Evolutionary conservation across 2,888 invertebrate genomes (phyloP).

Genomic region (Andrena bicolor): DNA sequence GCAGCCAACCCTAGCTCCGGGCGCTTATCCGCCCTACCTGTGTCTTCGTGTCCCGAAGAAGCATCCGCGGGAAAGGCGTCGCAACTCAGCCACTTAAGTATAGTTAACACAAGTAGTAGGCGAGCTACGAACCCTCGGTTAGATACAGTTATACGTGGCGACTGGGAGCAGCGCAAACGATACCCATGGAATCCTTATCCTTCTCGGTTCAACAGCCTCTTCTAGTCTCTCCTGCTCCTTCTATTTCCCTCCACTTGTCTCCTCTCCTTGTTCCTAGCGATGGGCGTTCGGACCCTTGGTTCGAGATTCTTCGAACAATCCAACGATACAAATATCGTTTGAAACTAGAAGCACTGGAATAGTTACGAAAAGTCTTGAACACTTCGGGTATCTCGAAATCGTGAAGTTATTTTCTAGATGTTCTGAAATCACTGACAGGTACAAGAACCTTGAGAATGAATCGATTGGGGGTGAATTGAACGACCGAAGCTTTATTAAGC

Average conservation of each 20-base stretch:
- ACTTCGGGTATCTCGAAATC: neutral
- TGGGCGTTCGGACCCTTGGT: neutral
- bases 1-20: neutral
- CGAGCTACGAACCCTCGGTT: slow-evolving; percentile 23
- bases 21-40: slow-evolving; percentile 33
- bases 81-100: slow-evolving; percentile 61
- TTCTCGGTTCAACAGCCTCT: slow-evolving; percentile 50
- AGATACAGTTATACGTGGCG: slow-evolving; percentile 41
- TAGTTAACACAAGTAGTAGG: slow-evolving; percentile 60
- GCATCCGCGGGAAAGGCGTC: slow-evolving; percentile 52
- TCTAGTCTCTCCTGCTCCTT: slow-evolving; percentile 21
- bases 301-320: neutral
- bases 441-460: neutral
- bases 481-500: too few species aligned
- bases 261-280: slow-evolving; percentile 25
- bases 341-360: neutral
- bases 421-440: neutral
- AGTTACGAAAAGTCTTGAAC: neutral
- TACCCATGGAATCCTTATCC: slow-evolving; percentile 54
- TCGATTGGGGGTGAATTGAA: neutral
- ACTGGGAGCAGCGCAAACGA: slow-evolving; percentile 39
- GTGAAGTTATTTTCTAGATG: neutral
- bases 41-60: slow-evolving; percentile 20
- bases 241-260: slow-evolving; percentile 23
- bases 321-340: neutral